Percentiles rank a stretch among this genome's conserved stretches.
Evolutionary conservation across 1,140 invertebrate genomes (phyloP).

Genomic region (Ephestia elutella): DNA sequence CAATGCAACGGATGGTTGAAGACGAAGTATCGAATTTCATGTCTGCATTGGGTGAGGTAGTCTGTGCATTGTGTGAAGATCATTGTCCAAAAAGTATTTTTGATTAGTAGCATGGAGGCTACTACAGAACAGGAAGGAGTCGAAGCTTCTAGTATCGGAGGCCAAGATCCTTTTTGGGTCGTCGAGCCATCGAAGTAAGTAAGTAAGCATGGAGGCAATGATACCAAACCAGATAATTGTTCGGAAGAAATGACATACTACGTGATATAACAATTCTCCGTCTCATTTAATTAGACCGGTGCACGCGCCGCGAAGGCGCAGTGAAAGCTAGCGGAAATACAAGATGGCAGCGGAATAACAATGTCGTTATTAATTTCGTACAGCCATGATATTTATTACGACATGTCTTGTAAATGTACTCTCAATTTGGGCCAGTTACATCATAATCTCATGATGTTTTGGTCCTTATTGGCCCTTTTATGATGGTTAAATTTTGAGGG

Average conservation of each 20-base stretch:
- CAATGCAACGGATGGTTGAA: not conserved
- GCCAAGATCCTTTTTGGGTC: too few species aligned
- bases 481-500: not conserved
- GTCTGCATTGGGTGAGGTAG: not conserved
- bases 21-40: not conserved
- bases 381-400: not conserved
- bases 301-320: constrained; percentile 28
- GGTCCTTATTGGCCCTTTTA: too few species aligned
- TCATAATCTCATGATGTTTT: too few species aligned
- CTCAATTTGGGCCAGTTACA: too few species aligned
- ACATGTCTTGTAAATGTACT: not conserved
- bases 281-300: constrained; percentile 18
- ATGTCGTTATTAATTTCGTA: constrained; percentile 11
- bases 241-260: not conserved
- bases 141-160: too few species aligned
- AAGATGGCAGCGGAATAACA: constrained; percentile 30
- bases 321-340: constrained; percentile 39
- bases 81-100: too few species aligned
- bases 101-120: too few species aligned
- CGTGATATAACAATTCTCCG: not conserved
- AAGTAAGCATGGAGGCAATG: too few species aligned
- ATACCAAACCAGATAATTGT: too few species aligned
- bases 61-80: too few species aligned
- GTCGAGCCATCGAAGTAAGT: too few species aligned
- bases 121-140: too few species aligned